These are phyloP conservation scores for Nymphicus hollandicus DNA, from an alignment of 2,113 vertebrate genomes.

Conservation along the genomic window DNA sequence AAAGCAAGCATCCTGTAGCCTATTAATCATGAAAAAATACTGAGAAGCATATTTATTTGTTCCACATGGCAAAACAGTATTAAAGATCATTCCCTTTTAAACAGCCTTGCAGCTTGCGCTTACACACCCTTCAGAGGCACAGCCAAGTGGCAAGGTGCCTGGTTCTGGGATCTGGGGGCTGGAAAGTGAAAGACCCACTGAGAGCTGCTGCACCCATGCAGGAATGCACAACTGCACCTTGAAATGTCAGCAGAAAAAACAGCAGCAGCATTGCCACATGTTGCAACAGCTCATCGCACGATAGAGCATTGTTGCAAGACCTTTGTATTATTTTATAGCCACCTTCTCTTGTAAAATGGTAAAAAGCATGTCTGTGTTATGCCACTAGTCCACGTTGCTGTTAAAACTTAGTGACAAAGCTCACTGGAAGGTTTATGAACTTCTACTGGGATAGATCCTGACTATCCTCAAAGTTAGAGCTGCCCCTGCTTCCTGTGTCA, in stretches of 20 bases:
- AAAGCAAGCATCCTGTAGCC: background rate
- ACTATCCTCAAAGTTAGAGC: background rate
- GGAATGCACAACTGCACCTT: background rate
- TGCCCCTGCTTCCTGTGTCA: background rate
- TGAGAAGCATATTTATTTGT: background rate
- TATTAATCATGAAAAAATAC: background rate
- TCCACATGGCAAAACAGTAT: background rate
- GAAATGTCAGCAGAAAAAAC: fast-evolving
- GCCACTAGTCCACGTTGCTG: background rate
- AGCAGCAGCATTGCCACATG: background rate
- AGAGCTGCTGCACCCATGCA: background rate
- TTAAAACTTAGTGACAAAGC: background rate
- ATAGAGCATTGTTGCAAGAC: fast-evolving
- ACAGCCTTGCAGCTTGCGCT: background rate
- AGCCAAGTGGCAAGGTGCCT: background rate
- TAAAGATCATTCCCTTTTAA: background rate
- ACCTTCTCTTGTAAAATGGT: background rate
- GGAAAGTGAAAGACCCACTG: background rate
- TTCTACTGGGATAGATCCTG: background rate
- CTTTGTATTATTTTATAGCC: background rate
- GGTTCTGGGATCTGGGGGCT: background rate
- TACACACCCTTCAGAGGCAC: background rate
- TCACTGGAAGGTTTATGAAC: background rate
- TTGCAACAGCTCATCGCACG: background rate
- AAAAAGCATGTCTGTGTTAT: background rate